Conservation (phyloP, 2,113 vertebrate species). For the Grammomys surdaster region DNA sequence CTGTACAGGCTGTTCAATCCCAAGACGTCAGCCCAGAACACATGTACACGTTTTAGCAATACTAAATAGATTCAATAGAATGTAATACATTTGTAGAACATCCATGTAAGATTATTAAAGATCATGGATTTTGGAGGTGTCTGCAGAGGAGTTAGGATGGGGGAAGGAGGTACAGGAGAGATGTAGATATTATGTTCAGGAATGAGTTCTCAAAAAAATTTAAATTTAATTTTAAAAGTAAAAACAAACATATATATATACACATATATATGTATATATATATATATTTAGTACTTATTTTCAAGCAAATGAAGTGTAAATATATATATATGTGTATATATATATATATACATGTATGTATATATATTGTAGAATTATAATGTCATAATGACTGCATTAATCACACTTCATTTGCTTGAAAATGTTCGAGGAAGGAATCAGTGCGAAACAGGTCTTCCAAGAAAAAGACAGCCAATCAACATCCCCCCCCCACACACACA, state of each 20-base stretch:
- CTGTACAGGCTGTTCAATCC: not conserved
- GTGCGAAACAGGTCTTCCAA: not conserved
- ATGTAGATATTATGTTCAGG: not conserved
- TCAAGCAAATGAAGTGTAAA: no score
- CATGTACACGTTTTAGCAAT: not conserved
- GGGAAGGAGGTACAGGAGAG: not conserved
- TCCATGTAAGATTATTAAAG: not conserved
- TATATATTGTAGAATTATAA: not conserved
- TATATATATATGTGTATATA: no score
- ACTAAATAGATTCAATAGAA: not conserved
- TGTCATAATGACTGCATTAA: not conserved
- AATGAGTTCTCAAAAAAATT: not conserved
- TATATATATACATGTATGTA: no score
- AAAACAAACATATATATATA: not conserved
- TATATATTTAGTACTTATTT: no score
- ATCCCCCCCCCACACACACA: no score
- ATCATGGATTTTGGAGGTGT: not conserved
- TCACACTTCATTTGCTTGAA: not conserved
- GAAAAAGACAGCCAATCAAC: not conserved
- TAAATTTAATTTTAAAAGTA: not conserved
- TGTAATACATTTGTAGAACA: not conserved
- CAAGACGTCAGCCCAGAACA: not conserved
- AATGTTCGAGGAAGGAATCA: not conserved
- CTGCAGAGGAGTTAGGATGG: not conserved
- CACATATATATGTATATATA: no score